phyloP scores from a whole-genome alignment of 2,888 invertebrate species.

The Stegana nigrithorax region DNA sequence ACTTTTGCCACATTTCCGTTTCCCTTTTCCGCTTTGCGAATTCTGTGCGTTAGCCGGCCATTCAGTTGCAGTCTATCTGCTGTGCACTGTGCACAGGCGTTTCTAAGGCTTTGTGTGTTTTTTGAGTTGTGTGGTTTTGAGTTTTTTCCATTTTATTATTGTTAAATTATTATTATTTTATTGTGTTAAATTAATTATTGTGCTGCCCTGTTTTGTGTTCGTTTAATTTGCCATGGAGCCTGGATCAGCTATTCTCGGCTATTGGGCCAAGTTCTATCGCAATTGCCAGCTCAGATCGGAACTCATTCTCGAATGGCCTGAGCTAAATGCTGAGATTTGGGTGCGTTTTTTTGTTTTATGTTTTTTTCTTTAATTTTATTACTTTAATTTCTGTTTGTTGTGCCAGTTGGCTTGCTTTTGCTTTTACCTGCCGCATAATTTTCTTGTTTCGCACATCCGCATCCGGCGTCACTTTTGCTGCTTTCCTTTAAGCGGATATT shows the following conservation, averaged over 20 bases:
- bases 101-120: conserved; percentile 18
- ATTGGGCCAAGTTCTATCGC: conserved; percentile 55
- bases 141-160: conserved; percentile 14
- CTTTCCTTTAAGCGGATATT: background rate
- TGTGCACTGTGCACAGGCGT: too few relatives aligned
- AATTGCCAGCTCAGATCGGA: conserved; percentile 55
- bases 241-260: conserved; percentile 39
- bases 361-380: conserved; percentile 1
- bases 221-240: conserved; percentile 24
- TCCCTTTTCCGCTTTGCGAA: too few relatives aligned
- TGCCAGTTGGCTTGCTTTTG: background rate
- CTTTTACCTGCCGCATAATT: background rate
- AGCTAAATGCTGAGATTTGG: conserved; percentile 63
- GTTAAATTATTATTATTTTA: conserved; percentile 13
- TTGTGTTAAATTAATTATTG: background rate
- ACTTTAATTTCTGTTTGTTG: background rate
- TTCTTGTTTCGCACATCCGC: background rate
- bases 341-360: conserved; percentile 51
- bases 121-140: conserved; percentile 5
- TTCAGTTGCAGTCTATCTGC: too few relatives aligned
- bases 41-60: too few relatives aligned
- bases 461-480: background rate
- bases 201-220: background rate
- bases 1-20: too few relatives aligned
- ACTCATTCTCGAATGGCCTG: conserved; percentile 62